Conservation (phyloP, 2,888 invertebrate genomes). For the Mystacides longicornis region DNA sequence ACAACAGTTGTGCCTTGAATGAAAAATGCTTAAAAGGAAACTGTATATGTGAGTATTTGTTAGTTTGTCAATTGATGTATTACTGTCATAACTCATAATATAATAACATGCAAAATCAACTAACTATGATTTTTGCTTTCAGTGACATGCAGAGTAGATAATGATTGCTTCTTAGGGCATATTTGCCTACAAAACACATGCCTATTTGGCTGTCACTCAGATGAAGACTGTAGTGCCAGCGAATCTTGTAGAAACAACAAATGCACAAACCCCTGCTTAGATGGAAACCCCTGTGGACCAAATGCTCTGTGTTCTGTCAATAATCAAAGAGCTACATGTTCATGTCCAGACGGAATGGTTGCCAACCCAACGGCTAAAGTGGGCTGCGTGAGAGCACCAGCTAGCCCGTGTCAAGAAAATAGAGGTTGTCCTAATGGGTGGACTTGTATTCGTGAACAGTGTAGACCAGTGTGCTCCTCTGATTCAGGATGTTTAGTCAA, state of each 20-base stretch:
- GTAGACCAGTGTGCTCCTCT: constrained; percentile 70
- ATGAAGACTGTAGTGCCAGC: constrained; percentile 80
- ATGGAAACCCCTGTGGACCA: constrained; percentile 73
- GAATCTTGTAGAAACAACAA: constrained; percentile 76
- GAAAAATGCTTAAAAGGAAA: constrained; percentile 79
- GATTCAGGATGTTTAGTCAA: constrained; percentile 73
- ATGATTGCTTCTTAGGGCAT: constrained; percentile 87
- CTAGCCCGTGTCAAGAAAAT: constrained; percentile 66
- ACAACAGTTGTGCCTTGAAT: constrained; percentile 81
- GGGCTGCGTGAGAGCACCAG: constrained; percentile 77
- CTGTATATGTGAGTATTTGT: constrained; percentile 61
- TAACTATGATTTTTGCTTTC: constrained; percentile 28
- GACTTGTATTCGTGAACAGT: constrained; percentile 66
- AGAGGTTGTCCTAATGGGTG: constrained; percentile 65
- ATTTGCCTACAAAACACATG: constrained; percentile 83
- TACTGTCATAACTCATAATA: neutral
- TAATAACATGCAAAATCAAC: neutral
- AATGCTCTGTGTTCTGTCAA: constrained; percentile 74
- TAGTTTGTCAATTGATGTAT: neutral
- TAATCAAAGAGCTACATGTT: constrained; percentile 74
- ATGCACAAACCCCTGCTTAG: constrained; percentile 69
- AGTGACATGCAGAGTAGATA: constrained; percentile 84
- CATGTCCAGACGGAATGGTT: constrained; percentile 70
- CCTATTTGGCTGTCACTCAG: constrained; percentile 75
- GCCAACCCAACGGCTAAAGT: constrained; percentile 84